Base-by-base conservation (phyloP, 1,140 invertebrate genomes). In the Hylaeus volcanicus region DNA sequence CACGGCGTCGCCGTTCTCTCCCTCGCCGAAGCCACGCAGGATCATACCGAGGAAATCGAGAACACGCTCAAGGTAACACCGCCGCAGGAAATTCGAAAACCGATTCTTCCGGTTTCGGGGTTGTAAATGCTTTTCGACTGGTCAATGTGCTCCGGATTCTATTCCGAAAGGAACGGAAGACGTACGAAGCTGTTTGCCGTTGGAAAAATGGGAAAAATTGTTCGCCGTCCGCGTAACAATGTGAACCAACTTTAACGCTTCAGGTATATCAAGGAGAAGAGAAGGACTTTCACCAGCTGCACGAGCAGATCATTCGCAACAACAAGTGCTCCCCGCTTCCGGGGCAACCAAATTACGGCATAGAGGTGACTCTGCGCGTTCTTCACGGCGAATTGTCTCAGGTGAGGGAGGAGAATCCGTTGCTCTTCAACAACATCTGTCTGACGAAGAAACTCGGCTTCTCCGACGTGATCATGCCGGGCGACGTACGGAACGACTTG, bases 401-500 rank as follows among this genome's bases (percentile, higher is more conserved):
- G 87, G 95, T 97, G 5, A 94, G 95, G 14, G 95, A 96, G 83
- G 97, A 98, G 76, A 95, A 97, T 88, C 96, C 96, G 6, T 87
- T 97, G 43, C 91, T 97, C 12, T 97, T 98, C 86, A 97, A 97
- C 86, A 97, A 97, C 81, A 96, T 97, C 15, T 96, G 96, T 12
- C 93, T 98, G 26, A 98, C 98, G 5, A 96, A 96, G 68, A 98
- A 99, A 92, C 95, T 98, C 61, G 98, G 98, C 1, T 99, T 99
- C 91, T 96, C 98, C 56, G 98, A 99, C 93, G 96, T 99, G 51
- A 98, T 99, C 77, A 98, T 98, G 97, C 98, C 98, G 0, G 98
- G 98, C 37, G 98, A 98, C 91, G 96, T 98, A 2, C 96, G 98
- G 88, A 99, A 99, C 93, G 98, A 99, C 94, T 93, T 99, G n/a